Evolutionary conservation across 1,140 invertebrate genomes (phyloP).

Genomic region (Anadara kagoshimensis): DNA sequence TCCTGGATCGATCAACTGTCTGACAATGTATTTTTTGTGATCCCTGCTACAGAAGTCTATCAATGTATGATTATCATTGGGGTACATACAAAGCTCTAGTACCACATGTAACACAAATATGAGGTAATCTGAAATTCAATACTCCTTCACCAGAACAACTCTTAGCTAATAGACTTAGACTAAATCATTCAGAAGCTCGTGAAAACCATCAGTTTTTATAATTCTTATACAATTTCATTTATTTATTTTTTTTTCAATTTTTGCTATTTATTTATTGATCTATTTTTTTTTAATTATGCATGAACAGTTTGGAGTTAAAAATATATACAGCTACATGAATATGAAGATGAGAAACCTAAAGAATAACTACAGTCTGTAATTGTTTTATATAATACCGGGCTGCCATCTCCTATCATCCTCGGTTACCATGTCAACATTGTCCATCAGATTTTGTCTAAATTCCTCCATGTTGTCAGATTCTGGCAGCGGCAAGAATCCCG

Average conservation of each 20-base stretch:
- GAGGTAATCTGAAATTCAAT: too few species aligned
- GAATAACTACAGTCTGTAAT: background rate
- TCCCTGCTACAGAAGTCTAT: too few species aligned
- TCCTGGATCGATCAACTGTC: too few species aligned
- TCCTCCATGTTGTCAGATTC: constrained; percentile 91
- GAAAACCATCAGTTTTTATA: too few species aligned
- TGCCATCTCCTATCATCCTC: constrained; percentile 89
- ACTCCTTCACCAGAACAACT: too few species aligned
- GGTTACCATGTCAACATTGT: constrained; percentile 90
- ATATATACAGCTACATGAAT: background rate
- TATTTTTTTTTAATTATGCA: background rate
- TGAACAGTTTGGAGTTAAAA: background rate
- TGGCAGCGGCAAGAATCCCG: constrained; percentile 93
- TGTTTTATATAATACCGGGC: constrained; percentile 73
- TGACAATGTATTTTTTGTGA: too few species aligned
- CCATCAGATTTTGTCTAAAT: constrained; percentile 89
- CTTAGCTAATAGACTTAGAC: too few species aligned
- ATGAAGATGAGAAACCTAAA: background rate
- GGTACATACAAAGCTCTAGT: too few species aligned
- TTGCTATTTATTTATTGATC: background rate
- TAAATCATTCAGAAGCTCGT: too few species aligned
- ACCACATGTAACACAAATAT: too few species aligned
- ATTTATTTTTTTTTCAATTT: too few species aligned
- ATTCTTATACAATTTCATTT: too few species aligned
- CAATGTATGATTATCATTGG: background rate